Evolutionary conservation across 2,797 vertebrate genomes (phyloP), one percentile per base, ranked within the genome.

Genomic region (Emydoidea blandingii): DNA sequence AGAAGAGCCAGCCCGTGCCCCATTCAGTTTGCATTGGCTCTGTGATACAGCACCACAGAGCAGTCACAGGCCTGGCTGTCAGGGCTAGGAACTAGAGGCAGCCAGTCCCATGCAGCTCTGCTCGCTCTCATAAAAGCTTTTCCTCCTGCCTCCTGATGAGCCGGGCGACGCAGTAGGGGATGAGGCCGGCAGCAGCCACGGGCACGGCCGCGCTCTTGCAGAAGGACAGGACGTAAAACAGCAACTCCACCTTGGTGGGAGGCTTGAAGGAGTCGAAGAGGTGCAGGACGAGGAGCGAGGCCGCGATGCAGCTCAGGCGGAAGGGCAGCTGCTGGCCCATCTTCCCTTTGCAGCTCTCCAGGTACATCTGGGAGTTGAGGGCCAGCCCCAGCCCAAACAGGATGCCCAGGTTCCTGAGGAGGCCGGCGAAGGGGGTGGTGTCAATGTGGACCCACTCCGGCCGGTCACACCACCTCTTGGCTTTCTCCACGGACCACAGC

Each of bases 181-280:
- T 98, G 95, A 99, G 98, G 80, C 98, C 98, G 7, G 98, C 99
- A 0, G 99, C 98, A 19, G 98, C 98, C 95, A 99, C 97, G 0
- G 99, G 99, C 94, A 99, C 99, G 0, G 98, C 98, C 0, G 99
- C 98, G 0, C 99, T 99, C 97, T 99, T 99, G 94, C 99, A 99
- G 98, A 99, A 99, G 50, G 99, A 99, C 94, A 99, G 98, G 92
- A 98, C 12, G 25, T 99, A 99, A 98, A 99, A 99, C 16, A 99
- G 96, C 80, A 98, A 95, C 8, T 99, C 98, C 2, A 96, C 94
- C 93, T 99, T 98, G 10, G 99, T 99, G 2, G 99, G 99, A 1
- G 99, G 99, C 93, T 98, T 99, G 98, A 99, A 98, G 87, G 98
- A 98, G 81, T 99, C 99, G 0, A 99, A 98, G 86, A 99, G 92